Conservation (phyloP, 1,140 invertebrate species). For the Atta colombica region DNA sequence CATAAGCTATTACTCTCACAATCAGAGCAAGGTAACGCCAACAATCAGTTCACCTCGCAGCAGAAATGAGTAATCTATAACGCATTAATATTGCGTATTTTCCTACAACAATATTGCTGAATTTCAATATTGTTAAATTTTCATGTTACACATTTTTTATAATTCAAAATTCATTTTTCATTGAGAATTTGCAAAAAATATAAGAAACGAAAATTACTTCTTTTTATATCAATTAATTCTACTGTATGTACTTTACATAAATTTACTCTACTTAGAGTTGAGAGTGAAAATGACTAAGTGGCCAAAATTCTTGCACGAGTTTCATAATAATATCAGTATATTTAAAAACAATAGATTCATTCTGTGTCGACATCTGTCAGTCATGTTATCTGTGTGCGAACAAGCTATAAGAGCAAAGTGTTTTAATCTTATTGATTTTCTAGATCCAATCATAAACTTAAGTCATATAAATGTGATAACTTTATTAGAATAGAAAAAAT, state of each 20-base stretch:
- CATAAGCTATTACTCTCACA: neutral
- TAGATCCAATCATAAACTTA: too few species aligned
- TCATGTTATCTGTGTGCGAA: too few species aligned
- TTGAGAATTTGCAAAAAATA: neutral
- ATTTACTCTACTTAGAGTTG: too few species aligned
- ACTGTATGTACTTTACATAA: too few species aligned
- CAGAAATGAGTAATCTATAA: conserved; percentile 10
- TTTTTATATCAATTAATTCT: neutral
- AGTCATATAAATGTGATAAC: too few species aligned
- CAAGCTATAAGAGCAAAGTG: too few species aligned
- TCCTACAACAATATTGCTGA: neutral
- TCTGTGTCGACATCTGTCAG: too few species aligned
- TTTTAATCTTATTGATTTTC: too few species aligned
- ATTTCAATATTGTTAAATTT: neutral
- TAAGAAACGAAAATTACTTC: neutral
- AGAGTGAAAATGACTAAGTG: neutral
- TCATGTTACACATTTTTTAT: neutral
- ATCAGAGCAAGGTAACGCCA: neutral
- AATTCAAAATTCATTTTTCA: neutral
- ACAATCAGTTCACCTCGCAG: conserved; percentile 4
- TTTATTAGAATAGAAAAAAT: too few species aligned
- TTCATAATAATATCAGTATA: neutral
- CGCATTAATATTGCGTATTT: neutral
- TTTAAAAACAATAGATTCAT: too few species aligned
- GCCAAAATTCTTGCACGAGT: neutral